A percentile compares a stretch with the other conserved stretches of the same genome.
Evolutionary conservation across 2,113 vertebrate genomes (phyloP).

Genomic region (Triplophysa dalaica): DNA sequence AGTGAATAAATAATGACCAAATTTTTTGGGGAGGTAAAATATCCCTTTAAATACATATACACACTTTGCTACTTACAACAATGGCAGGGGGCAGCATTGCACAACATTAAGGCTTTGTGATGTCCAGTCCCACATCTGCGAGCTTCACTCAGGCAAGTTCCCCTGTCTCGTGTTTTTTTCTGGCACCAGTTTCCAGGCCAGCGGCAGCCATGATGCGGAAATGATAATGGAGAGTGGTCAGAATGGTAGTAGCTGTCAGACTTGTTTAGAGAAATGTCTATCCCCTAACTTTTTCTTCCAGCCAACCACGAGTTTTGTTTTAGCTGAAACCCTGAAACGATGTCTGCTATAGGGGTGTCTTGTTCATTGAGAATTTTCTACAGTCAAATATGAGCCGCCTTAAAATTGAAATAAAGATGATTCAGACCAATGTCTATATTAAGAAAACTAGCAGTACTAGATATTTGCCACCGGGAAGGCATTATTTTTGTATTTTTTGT

Average conservation of each 20-base stretch:
- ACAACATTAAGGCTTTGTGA: constrained; percentile 22
- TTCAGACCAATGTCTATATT: no score
- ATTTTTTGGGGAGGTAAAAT: no score
- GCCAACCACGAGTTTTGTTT: constrained; percentile 37
- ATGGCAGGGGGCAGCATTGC: constrained; percentile 69
- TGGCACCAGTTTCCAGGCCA: constrained; percentile 41
- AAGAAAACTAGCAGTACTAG: no score
- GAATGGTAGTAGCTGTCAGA: constrained; percentile 56
- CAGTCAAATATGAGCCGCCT: background rate
- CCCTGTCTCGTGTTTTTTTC: constrained; percentile 46
- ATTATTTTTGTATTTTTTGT: no score
- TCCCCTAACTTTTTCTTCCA: constrained; percentile 43
- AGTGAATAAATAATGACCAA: no score
- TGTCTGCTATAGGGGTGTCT: constrained; percentile 24
- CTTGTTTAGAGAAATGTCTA: constrained; percentile 58
- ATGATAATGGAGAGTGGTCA: constrained; percentile 61
- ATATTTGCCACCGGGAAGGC: no score
- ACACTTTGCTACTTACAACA: constrained; percentile 27
- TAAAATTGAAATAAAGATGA: background rate
- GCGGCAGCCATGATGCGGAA: constrained; percentile 56
- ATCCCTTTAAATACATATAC: no score
- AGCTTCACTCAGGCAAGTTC: constrained; percentile 11
- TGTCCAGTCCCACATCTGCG: constrained; percentile 27
- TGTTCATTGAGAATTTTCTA: constrained; percentile 25
- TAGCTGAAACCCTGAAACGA: constrained; percentile 40